phyloP scores from a whole-genome alignment of 2,888 invertebrate genomes.

The Agrotis exclamationis region DNA sequence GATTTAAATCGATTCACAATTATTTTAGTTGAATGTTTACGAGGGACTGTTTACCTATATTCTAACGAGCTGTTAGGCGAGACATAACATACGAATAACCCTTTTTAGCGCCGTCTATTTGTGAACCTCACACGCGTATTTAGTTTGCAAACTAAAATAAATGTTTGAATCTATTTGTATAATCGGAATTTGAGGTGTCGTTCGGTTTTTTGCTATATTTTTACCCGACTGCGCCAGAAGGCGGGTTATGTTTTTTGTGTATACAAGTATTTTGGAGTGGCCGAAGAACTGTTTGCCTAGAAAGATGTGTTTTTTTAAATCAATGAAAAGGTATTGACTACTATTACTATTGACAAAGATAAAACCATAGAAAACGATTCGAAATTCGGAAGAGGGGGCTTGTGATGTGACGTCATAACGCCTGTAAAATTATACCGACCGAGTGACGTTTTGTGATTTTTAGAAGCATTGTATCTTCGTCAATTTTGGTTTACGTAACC shows the following conservation, averaged over 20 bases:
- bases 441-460: too few relatives aligned
- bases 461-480: too few relatives aligned
- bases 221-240: neutral
- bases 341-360: too few relatives aligned
- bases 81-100: slow-evolving; percentile 43
- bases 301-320: too few relatives aligned
- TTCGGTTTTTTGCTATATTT: slow-evolving; percentile 8
- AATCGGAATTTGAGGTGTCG: neutral
- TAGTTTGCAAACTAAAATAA: slow-evolving; percentile 33
- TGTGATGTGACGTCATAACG: too few relatives aligned
- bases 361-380: too few relatives aligned
- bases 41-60: slow-evolving; percentile 50
- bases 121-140: slow-evolving; percentile 26
- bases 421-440: too few relatives aligned
- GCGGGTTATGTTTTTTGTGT: too few relatives aligned
- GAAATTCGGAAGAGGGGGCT: too few relatives aligned
- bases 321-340: too few relatives aligned
- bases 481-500: too few relatives aligned
- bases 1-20: slow-evolving; percentile 56
- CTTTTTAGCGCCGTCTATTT: slow-evolving; percentile 49
- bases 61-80: slow-evolving; percentile 48
- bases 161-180: slow-evolving; percentile 34
- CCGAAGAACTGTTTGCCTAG: neutral
- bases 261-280: neutral
- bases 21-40: slow-evolving; percentile 50